Percentiles rank a stretch among this genome's conserved stretches.
These are phyloP conservation scores for rabbit (Oryctolagus cuniculus) DNA, from an alignment of 2,113 vertebrate species.

Conservation along the genomic window DNA sequence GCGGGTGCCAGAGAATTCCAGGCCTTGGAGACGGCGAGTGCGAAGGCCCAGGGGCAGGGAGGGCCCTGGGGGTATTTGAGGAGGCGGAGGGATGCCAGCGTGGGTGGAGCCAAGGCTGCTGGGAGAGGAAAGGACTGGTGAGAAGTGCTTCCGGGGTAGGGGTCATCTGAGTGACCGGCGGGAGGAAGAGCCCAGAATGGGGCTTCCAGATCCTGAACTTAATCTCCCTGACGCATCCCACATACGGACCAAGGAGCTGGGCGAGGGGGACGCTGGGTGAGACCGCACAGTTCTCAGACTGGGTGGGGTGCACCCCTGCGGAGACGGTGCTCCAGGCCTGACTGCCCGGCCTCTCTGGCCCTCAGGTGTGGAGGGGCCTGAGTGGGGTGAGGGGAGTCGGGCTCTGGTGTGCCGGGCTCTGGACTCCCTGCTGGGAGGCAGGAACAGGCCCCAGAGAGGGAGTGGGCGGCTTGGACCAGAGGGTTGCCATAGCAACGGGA, in stretches of 20 bases:
- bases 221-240: no score
- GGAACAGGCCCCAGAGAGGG: background rate
- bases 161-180: no score
- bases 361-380: rapidly evolving
- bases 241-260: no score
- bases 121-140: background rate
- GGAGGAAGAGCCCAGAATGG: no score
- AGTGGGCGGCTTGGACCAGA: background rate
- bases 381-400: no score
- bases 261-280: no score
- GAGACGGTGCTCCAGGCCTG: no score
- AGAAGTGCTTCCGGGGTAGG: no score
- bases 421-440: background rate
- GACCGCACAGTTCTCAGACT: rapidly evolving
- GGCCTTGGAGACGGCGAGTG: background rate
- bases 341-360: background rate
- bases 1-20: background rate
- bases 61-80: background rate
- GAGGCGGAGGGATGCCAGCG: background rate
- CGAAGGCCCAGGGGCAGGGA: background rate
- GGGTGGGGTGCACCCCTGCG: rapidly evolving
- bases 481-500: background rate
- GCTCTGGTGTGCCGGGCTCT: no score
- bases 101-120: background rate
- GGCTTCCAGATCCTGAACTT: no score